phyloP scores from a whole-genome alignment of 2,797 vertebrate species.

The Molossus molossus region DNA sequence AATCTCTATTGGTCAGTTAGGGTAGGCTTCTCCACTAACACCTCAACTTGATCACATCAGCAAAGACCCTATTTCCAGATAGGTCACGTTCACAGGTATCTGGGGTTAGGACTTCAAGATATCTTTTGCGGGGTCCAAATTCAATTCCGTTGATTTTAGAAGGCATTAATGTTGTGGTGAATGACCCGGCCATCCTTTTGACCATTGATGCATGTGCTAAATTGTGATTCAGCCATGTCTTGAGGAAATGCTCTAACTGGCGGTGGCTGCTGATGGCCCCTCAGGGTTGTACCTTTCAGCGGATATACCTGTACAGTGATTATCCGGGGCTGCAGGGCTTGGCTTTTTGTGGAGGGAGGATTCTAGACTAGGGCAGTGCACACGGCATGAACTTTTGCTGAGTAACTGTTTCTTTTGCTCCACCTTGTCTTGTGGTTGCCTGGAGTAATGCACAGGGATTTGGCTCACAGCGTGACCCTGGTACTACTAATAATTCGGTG shows the following conservation, averaged over 20 bases:
- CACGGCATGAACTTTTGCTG: not conserved
- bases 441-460: not conserved
- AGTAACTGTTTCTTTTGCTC: not conserved
- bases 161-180: not conserved
- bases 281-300: not conserved
- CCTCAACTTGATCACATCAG: not conserved
- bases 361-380: not conserved
- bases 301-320: not conserved
- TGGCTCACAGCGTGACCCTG: not conserved
- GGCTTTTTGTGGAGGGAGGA: not conserved
- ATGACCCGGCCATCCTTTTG: not conserved
- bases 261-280: too few species aligned
- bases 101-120: not conserved
- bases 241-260: not conserved
- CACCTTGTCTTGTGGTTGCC: not conserved
- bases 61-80: constrained; percentile 4
- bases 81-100: not conserved
- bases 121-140: not conserved
- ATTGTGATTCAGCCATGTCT: not conserved
- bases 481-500: not conserved
- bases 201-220: accelerated
- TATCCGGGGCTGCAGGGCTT: not conserved
- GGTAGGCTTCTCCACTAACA: not conserved
- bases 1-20: not conserved
- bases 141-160: not conserved